Percentiles rank a stretch among this genome's conserved stretches.
Conservation (phyloP, 2,888 invertebrate species). For the Gymnocheta viridis region DNA sequence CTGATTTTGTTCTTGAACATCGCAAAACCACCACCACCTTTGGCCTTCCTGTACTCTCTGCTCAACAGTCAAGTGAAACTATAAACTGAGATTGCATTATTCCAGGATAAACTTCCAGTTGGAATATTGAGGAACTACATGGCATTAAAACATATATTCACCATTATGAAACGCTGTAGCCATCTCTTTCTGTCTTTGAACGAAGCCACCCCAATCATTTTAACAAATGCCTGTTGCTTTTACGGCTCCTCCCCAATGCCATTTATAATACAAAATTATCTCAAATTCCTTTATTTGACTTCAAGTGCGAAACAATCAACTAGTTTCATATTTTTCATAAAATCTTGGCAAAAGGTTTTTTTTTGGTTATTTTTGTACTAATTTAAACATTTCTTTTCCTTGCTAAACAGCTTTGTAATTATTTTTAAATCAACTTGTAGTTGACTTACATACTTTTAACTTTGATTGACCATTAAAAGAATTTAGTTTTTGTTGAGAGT, state of each 20-base stretch:
- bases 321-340: background rate
- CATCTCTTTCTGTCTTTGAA: constrained; percentile 41
- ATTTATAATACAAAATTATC: constrained; percentile 12
- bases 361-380: background rate
- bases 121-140: constrained; percentile 46
- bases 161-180: background rate
- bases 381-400: background rate
- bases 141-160: constrained; percentile 44
- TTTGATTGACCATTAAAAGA: constrained; percentile 20
- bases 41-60: constrained; percentile 54
- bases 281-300: background rate
- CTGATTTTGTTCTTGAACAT: constrained; percentile 5
- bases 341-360: background rate
- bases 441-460: constrained; percentile 16
- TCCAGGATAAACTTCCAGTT: constrained; percentile 68
- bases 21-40: constrained; percentile 24
- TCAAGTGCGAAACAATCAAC: background rate
- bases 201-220: background rate
- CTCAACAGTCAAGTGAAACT: constrained; percentile 48
- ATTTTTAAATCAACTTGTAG: background rate
- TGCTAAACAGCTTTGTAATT: constrained; percentile 7
- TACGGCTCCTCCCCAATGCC: constrained; percentile 58
- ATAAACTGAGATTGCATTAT: constrained; percentile 54
- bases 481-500: background rate
- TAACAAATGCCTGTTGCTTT: constrained; percentile 60